Conservation (phyloP, 2,888 invertebrate species). For the Rosalia funebris region DNA sequence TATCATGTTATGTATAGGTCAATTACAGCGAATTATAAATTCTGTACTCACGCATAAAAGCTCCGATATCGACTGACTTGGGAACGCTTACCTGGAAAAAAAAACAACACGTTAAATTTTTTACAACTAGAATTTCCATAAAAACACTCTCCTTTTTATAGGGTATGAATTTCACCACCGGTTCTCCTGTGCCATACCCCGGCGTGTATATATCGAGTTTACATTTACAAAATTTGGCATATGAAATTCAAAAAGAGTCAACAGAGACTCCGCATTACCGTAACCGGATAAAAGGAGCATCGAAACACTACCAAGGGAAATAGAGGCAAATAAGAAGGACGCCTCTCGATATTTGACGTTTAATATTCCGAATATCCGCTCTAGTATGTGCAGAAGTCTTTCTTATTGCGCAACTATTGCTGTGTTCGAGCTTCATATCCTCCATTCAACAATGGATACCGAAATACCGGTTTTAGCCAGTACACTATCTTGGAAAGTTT, state of each 20-base stretch:
- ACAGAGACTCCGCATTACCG: conserved; percentile 22
- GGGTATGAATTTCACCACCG: conserved; percentile 1
- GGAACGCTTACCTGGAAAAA: conserved; percentile 1
- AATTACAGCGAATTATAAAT: too few relatives aligned
- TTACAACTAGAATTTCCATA: conserved; percentile 6
- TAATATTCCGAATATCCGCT: background rate
- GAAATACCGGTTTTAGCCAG: too few relatives aligned
- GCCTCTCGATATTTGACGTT: conserved; percentile 14
- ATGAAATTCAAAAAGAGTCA: conserved; percentile 23
- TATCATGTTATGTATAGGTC: too few relatives aligned
- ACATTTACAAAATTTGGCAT: conserved; percentile 30
- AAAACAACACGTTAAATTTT: conserved; percentile 12
- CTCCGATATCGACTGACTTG: too few relatives aligned
- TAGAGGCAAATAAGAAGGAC: conserved; percentile 7
- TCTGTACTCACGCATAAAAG: too few relatives aligned
- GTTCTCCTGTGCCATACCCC: background rate
- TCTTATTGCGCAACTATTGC: background rate
- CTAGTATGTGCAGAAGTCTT: background rate
- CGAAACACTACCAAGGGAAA: conserved; percentile 21
- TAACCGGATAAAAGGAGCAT: conserved; percentile 23
- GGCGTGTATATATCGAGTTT: conserved; percentile 19
- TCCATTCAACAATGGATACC: too few relatives aligned
- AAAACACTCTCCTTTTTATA: conserved; percentile 10
- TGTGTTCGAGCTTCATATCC: background rate
- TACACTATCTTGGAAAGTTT: background rate